Evolutionary conservation across 2,113 vertebrate genomes (phyloP).

Genomic region (Archilochus colubris): DNA sequence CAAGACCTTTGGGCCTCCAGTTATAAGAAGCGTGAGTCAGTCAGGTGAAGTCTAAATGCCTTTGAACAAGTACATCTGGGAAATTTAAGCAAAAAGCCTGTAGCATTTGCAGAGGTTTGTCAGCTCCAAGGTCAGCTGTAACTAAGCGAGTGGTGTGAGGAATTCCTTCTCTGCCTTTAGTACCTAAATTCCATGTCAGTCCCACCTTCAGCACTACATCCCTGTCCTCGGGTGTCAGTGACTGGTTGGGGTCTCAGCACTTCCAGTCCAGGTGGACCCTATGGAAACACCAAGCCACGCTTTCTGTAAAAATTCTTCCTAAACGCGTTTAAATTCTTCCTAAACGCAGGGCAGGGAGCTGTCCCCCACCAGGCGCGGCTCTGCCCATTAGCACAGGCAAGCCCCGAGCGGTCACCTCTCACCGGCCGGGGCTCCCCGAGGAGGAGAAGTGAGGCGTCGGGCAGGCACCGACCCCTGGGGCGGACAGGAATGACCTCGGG

Average conservation of each 20-base stretch:
- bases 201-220: background rate
- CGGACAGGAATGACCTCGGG: background rate
- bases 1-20: background rate
- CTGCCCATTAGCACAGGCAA: background rate
- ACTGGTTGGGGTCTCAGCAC: background rate
- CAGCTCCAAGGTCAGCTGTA: background rate
- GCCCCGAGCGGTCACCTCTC: background rate
- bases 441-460: background rate
- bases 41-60: fast-evolving
- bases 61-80: background rate
- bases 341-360: background rate
- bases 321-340: background rate
- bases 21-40: fast-evolving
- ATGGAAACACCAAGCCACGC: background rate
- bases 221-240: fast-evolving
- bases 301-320: background rate
- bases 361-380: no score
- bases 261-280: fast-evolving
- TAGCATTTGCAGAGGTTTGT: no score
- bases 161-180: background rate
- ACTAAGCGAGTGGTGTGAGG: fast-evolving
- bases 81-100: background rate
- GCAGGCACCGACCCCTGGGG: background rate
- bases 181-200: background rate
- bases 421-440: no score